Percentiles rank a stretch among this genome's conserved stretches.
These are phyloP conservation scores for Thumatha senex DNA, from an alignment of 2,888 invertebrate genomes.

Conservation along the genomic window DNA sequence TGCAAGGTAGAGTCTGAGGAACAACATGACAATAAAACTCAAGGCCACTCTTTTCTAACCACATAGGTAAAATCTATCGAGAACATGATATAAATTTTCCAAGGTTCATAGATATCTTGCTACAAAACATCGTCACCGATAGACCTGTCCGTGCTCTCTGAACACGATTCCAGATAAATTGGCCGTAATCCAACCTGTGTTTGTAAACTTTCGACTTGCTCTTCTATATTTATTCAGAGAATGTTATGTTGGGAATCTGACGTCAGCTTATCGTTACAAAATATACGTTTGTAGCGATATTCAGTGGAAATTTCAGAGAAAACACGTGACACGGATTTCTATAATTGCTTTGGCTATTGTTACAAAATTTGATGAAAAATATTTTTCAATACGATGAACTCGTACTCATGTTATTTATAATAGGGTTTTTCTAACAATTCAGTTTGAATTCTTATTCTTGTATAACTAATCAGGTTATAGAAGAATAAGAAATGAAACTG, in stretches of 20 bases:
- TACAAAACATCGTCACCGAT: constrained; percentile 25
- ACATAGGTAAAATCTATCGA: constrained; percentile 3
- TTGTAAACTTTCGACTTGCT: constrained; percentile 63
- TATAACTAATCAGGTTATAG: too few relatives aligned
- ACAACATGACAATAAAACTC: too few relatives aligned
- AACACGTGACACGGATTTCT: constrained; percentile 3
- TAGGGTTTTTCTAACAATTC: too few relatives aligned
- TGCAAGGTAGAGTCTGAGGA: too few relatives aligned
- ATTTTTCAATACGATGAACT: too few relatives aligned
- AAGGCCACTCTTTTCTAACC: too few relatives aligned
- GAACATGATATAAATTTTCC: constrained; percentile 24
- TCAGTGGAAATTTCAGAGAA: constrained; percentile 5
- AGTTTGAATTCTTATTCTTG: too few relatives aligned
- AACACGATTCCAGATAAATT: constrained; percentile 39
- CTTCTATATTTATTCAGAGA: constrained; percentile 62
- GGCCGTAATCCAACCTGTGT: constrained; percentile 66
- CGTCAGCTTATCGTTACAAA: constrained; percentile 27
- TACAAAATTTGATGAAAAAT: neutral
- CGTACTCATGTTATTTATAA: too few relatives aligned
- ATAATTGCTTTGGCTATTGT: constrained; percentile 7
- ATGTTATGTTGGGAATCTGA: constrained; percentile 45
- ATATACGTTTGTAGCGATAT: constrained; percentile 11
- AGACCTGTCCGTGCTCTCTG: constrained; percentile 18
- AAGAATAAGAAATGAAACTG: too few relatives aligned
- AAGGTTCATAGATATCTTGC: constrained; percentile 14